phyloP scores from a whole-genome alignment of 2,797 vertebrate species.

The Sphaeramia orbicularis region DNA sequence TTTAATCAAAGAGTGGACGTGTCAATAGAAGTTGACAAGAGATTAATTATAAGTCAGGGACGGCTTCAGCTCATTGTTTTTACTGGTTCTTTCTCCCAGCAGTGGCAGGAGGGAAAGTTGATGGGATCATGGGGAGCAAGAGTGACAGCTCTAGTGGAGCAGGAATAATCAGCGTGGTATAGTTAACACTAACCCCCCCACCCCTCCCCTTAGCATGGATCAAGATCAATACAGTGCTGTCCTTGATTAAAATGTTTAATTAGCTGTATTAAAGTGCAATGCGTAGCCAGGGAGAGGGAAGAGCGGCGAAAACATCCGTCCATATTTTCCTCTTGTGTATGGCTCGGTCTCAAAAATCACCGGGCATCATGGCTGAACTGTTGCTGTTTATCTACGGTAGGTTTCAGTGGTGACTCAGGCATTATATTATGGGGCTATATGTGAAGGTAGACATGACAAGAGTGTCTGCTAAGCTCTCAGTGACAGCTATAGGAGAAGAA shows the following conservation, averaged over 20 bases:
- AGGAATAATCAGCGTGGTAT: constrained; percentile 63
- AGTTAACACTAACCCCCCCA: constrained; percentile 58
- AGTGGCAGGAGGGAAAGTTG: constrained; percentile 56
- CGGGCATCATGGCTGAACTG: constrained; percentile 21
- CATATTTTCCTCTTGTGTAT: not conserved
- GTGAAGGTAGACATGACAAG: constrained; percentile 6
- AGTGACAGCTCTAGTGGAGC: constrained; percentile 75
- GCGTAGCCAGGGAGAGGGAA: constrained; percentile 24
- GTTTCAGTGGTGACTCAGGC: constrained; percentile 4
- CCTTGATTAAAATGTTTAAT: constrained; percentile 78
- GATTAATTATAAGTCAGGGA: constrained; percentile 82
- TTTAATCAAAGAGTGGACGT: constrained; percentile 85
- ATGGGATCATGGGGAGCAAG: constrained; percentile 60
- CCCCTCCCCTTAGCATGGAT: constrained; percentile 27
- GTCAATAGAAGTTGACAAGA: constrained; percentile 82
- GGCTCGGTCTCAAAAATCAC: constrained; percentile 41
- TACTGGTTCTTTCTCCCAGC: constrained; percentile 48
- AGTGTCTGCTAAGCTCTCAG: constrained; percentile 29
- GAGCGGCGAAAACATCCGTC: constrained; percentile 32
- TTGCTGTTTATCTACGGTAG: constrained; percentile 19
- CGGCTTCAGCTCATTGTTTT: constrained; percentile 77
- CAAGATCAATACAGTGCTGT: constrained; percentile 63
- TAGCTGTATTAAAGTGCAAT: constrained; percentile 61
- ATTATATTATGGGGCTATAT: not conserved
- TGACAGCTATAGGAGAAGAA: constrained; percentile 59